Percentiles rank a stretch among this genome's conserved stretches.
Conservation (phyloP, 2,797 vertebrate genomes). For the Schizopygopsis pylzovi region DNA sequence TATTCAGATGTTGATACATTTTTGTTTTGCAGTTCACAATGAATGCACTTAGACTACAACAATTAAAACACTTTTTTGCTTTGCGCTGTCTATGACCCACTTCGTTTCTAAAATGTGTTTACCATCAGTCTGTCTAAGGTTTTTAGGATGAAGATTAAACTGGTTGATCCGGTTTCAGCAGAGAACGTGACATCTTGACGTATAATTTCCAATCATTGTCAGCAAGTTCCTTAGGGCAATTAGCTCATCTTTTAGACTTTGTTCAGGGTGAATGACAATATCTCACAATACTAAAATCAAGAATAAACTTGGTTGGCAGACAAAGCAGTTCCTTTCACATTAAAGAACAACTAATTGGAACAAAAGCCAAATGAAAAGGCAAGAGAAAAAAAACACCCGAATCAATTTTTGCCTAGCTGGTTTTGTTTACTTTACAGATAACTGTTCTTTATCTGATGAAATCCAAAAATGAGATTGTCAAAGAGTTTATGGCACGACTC, state of each 20-base stretch:
- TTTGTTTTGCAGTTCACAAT: not conserved
- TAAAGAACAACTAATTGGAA: not conserved
- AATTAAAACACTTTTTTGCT: too few species aligned
- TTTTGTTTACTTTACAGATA: constrained; percentile 73
- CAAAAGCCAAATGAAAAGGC: not conserved
- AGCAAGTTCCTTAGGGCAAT: not conserved
- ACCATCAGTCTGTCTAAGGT: not conserved
- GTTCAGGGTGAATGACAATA: not conserved
- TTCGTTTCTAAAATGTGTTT: not conserved
- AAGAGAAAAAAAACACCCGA: not conserved
- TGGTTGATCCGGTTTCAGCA: not conserved
- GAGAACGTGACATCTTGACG: not conserved
- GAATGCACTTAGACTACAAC: too few species aligned
- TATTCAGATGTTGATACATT: not conserved
- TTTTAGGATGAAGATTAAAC: not conserved
- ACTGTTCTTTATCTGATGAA: constrained; percentile 83
- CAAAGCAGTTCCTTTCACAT: not conserved
- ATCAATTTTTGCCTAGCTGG: not conserved
- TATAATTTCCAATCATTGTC: not conserved
- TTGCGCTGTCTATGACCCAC: not conserved
- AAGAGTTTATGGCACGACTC: constrained; percentile 90
- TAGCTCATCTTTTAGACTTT: not conserved
- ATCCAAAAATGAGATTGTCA: constrained; percentile 85
- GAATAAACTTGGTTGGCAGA: not conserved
- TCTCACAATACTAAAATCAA: not conserved